Evolutionary conservation across 2,888 invertebrate species (phyloP), one percentile per base, ranked within the genome.

Genomic region (Aporophyla nigra): DNA sequence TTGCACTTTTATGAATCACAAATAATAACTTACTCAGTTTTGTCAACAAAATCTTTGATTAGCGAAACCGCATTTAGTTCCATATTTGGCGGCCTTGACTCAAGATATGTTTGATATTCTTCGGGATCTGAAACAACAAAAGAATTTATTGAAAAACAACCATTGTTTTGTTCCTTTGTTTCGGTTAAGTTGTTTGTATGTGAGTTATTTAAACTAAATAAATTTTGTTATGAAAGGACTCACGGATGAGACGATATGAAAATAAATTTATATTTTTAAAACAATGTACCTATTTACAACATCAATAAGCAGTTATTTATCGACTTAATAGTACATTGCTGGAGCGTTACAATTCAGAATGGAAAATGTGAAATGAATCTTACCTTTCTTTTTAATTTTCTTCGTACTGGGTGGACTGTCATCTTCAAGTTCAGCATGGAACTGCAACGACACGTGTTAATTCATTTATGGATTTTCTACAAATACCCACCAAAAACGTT

Each of bases 361-460:
- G 16, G 51, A 63, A 58, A 2, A n/a, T 40, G 9, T 56, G 16
- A 53, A 62, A 54, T 27, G 19, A 9, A 65, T 49, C 43, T 3
- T 88, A 95, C 95, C 95, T 91, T 93, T 93, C 84, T 93, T 93
- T 78, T 90, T 91, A 10, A 89, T 87, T 86, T 94, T 94, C 76
- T 89, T 91, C 74, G 87, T 90, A 61, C 75, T 84, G 27, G 85
- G 79, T 49, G 90, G 88, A 21, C 87, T 87, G 9, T 94, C 92
- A 21, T 96, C 94, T 77, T 97, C 97, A 59, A 97, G 90, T 93
- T 98, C 98, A 5, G 98, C 98, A 88, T 98, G 98, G 89, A 98
- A 59, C 59, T 59, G 33, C 10, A 33, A 59, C 21, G 16, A 9
- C 0, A 19, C 27, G 19, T 19, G 27, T 59, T 59, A 9, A 59